Evolutionary conservation across 2,888 invertebrate species (phyloP).

Genomic region (Biston stratarius): DNA sequence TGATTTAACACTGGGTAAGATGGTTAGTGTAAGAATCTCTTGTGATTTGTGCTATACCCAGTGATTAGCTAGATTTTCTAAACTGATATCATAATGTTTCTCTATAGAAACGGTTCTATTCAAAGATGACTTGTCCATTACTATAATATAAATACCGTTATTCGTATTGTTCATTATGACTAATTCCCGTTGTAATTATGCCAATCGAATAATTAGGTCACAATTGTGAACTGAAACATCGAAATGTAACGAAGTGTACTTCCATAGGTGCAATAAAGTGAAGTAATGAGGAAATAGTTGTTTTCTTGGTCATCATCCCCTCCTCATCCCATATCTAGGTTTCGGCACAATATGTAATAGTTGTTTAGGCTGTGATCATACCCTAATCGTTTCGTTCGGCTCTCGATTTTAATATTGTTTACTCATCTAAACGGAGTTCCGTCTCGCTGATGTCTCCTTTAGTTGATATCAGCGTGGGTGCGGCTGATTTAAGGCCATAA

Average conservation of each 20-base stretch:
- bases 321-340: too few relatives aligned
- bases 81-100: not conserved
- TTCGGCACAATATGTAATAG: too few relatives aligned
- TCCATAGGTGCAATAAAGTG: conserved; percentile 85
- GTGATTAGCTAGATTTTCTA: not conserved
- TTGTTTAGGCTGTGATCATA: too few relatives aligned
- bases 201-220: conserved; percentile 55
- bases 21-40: too few relatives aligned
- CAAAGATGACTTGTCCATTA: conserved; percentile 23
- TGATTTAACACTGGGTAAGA: too few relatives aligned
- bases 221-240: conserved; percentile 64
- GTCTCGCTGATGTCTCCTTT: too few relatives aligned
- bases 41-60: too few relatives aligned
- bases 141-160: conserved; percentile 24
- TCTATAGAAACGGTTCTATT: conserved; percentile 35
- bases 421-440: too few relatives aligned
- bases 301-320: conserved; percentile 36
- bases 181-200: conserved; percentile 47
- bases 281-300: conserved; percentile 60
- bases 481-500: too few relatives aligned
- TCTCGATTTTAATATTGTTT: too few relatives aligned
- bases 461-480: too few relatives aligned
- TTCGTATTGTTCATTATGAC: conserved; percentile 37
- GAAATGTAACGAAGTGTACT: conserved; percentile 83
- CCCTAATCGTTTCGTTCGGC: too few relatives aligned